Evolutionary conservation across 2,888 invertebrate species (phyloP).

Genomic region (Cephalotes varians): DNA sequence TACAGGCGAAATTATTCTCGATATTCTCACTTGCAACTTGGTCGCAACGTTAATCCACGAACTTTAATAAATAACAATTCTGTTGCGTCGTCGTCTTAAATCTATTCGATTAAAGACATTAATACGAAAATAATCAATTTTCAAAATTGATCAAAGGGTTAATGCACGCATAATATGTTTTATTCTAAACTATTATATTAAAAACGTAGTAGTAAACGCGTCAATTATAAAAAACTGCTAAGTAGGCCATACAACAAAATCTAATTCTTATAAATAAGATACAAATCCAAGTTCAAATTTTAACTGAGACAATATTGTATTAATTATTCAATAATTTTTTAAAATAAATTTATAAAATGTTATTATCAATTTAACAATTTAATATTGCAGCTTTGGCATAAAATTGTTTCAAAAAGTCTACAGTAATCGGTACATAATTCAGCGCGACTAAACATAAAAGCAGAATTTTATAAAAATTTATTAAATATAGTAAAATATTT

Average conservation of each 20-base stretch:
- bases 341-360: background rate
- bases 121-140: constrained; percentile 11
- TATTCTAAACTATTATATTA: background rate
- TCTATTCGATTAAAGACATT: constrained; percentile 8
- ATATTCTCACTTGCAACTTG: constrained; percentile 47
- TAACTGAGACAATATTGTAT: background rate
- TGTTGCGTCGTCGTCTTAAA: background rate
- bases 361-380: background rate
- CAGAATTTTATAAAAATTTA: too few species aligned
- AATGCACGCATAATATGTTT: background rate
- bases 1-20: constrained; percentile 44
- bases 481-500: background rate
- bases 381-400: background rate
- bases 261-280: background rate
- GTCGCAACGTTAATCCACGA: constrained; percentile 37
- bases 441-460: too few species aligned
- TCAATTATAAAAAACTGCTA: background rate
- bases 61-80: constrained; percentile 56
- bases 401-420: background rate
- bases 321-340: background rate
- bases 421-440: background rate
- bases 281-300: background rate
- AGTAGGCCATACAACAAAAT: background rate
- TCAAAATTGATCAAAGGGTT: background rate
- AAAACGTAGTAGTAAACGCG: background rate